Evolutionary conservation across 2,888 invertebrate species (phyloP).

Genomic region (Microctonus brassicae): DNA sequence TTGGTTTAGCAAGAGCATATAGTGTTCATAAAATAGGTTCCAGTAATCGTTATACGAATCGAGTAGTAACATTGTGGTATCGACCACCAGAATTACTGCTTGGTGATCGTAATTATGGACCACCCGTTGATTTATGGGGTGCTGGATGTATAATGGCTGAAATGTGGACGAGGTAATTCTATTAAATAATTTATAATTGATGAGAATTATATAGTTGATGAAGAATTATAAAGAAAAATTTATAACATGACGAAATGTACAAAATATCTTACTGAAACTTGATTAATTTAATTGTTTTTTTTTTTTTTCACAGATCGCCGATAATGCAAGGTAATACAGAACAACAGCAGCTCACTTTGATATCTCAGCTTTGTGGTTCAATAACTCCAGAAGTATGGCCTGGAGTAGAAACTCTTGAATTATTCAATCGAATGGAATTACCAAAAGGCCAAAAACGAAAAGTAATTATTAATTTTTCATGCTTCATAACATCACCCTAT

Average conservation of each 20-base stretch:
- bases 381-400: conserved; percentile 96
- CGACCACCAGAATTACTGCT: conserved; percentile 79
- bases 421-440: conserved; percentile 89
- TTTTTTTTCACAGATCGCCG: conserved; percentile 75
- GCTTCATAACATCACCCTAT: conserved; percentile 13
- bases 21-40: conserved; percentile 89
- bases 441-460: conserved; percentile 89
- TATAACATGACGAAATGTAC: too few relatives aligned
- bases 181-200: too few relatives aligned
- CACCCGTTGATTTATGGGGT: conserved; percentile 96
- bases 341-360: conserved; percentile 94
- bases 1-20: conserved; percentile 95
- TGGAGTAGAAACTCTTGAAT: conserved; percentile 88
- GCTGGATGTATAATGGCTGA: conserved; percentile 99
- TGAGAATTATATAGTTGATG: too few relatives aligned
- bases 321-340: conserved; percentile 98
- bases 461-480: conserved; percentile 64
- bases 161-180: conserved; percentile 90
- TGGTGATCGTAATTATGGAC: conserved; percentile 94
- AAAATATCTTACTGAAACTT: too few relatives aligned
- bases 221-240: too few relatives aligned
- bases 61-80: conserved; percentile 98
- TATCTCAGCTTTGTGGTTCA: conserved; percentile 96
- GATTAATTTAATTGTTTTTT: too few relatives aligned
- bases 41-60: conserved; percentile 93